These are phyloP conservation scores for Suncus etruscus DNA, from an alignment of 2,113 vertebrate species.

Conservation along the genomic window DNA sequence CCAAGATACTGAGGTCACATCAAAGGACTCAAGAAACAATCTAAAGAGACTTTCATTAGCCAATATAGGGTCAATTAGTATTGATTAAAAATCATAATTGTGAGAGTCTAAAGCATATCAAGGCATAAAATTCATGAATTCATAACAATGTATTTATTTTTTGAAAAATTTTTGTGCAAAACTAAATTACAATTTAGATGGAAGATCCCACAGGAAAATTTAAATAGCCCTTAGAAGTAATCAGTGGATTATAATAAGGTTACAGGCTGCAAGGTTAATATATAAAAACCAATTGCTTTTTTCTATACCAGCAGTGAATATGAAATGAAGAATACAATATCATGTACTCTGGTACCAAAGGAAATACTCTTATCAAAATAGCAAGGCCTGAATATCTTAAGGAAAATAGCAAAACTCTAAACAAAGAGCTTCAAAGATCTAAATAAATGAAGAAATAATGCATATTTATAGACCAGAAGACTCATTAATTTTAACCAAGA, in stretches of 20 bases:
- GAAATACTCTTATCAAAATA: background rate
- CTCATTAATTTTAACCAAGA: background rate
- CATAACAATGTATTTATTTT: background rate
- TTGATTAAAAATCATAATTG: background rate
- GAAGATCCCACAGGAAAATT: slow-evolving; percentile 7
- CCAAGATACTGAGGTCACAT: background rate
- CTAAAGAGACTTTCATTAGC: background rate
- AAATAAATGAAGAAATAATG: background rate
- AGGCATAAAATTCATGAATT: background rate
- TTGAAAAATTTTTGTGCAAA: background rate
- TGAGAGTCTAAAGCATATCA: background rate
- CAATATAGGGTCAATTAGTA: background rate
- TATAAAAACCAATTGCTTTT: background rate
- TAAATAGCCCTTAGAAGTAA: background rate
- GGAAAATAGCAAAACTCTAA: background rate
- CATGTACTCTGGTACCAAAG: slow-evolving; percentile 40
- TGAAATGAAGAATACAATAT: slow-evolving; percentile 42
- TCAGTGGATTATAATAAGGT: background rate
- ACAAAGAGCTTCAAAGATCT: background rate
- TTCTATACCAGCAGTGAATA: background rate
- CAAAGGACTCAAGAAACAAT: background rate
- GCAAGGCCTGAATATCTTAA: slow-evolving; percentile 6
- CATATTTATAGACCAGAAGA: background rate
- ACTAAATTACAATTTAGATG: background rate
- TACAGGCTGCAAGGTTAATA: background rate